Conservation (phyloP, 2,113 vertebrate genomes). For the Ardeotis arabs region DNA sequence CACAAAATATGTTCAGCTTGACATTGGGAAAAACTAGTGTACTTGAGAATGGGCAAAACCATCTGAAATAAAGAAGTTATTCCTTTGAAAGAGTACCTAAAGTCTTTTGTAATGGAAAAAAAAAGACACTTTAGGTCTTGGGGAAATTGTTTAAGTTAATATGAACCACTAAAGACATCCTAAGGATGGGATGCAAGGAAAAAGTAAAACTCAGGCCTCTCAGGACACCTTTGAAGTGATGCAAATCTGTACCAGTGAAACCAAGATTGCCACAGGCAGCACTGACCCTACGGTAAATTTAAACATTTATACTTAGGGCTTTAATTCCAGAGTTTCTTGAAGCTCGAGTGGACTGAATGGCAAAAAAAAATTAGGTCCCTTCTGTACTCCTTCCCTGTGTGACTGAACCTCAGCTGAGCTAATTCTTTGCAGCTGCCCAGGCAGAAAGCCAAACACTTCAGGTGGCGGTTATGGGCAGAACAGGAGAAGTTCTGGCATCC, state of each 20-base stretch:
- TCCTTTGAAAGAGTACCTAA: background rate
- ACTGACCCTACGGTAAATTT: background rate
- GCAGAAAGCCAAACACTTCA: constrained; percentile 39
- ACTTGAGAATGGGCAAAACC: background rate
- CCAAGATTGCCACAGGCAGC: background rate
- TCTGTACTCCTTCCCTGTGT: background rate
- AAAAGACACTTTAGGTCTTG: background rate
- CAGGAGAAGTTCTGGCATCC: background rate
- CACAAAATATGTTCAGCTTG: background rate
- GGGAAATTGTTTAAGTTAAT: background rate
- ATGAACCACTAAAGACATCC: background rate
- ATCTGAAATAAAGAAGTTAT: background rate
- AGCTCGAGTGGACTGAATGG: background rate
- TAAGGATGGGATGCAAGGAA: background rate
- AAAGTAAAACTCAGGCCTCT: background rate
- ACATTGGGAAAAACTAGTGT: background rate
- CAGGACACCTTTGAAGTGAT: background rate
- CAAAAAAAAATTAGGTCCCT: background rate
- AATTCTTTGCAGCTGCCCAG: constrained; percentile 39
- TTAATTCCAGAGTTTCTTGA: background rate
- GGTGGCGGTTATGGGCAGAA: background rate
- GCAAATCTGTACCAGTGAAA: background rate
- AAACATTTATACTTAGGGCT: background rate
- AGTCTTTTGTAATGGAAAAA: background rate
- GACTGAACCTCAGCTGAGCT: background rate